Conservation (phyloP, 2,888 invertebrate species). For the Quadriops clusia region DNA sequence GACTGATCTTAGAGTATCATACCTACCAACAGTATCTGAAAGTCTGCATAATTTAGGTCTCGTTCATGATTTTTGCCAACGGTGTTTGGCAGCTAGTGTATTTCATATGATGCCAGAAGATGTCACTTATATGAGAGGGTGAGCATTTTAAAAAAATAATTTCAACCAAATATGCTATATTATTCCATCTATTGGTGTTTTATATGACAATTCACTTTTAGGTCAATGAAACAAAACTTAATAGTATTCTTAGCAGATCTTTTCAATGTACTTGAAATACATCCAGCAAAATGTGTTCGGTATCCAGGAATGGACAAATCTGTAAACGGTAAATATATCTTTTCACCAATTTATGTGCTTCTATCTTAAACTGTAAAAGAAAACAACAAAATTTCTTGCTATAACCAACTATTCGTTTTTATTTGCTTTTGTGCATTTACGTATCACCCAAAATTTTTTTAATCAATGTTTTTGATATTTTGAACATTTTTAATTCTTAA, state of each 20-base stretch:
- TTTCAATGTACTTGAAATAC: conserved; percentile 87
- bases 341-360: too few relatives aligned
- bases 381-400: too few relatives aligned
- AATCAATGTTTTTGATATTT: too few relatives aligned
- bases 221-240: conserved; percentile 84
- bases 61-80: conserved; percentile 76
- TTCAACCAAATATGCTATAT: background rate
- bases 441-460: too few relatives aligned
- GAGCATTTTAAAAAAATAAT: conserved; percentile 21
- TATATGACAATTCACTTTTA: conserved; percentile 35
- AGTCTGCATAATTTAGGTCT: conserved; percentile 84
- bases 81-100: conserved; percentile 74
- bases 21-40: conserved; percentile 71
- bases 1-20: conserved; percentile 50
- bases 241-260: conserved; percentile 87
- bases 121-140: conserved; percentile 87
- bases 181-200: background rate
- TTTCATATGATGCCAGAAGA: conserved; percentile 95
- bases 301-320: conserved; percentile 60
- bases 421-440: too few relatives aligned
- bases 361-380: too few relatives aligned
- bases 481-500: too few relatives aligned
- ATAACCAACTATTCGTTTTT: too few relatives aligned
- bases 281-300: conserved; percentile 79
- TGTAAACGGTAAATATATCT: conserved; percentile 34